phyloP scores from a whole-genome alignment of 2,113 vertebrate genomes.

The Lates calcarifer region DNA sequence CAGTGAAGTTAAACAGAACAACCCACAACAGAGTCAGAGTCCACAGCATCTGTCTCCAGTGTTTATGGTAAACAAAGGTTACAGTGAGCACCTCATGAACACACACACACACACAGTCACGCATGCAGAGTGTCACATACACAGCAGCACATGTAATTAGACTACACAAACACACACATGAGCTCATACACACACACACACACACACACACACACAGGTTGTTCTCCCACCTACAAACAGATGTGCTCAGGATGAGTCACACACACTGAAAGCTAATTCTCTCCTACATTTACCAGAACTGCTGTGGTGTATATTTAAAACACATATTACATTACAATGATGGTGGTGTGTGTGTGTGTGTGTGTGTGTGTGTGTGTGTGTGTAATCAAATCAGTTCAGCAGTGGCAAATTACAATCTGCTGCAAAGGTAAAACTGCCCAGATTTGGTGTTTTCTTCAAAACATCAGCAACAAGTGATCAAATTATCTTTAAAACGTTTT shows the following conservation, averaged over 20 bases:
- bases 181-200: slow-evolving; percentile 5
- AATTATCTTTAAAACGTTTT: neutral
- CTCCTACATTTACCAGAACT: slow-evolving; percentile 34
- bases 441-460: no score
- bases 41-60: slow-evolving; percentile 59
- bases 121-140: slow-evolving; percentile 32
- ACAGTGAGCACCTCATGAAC: slow-evolving; percentile 28
- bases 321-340: slow-evolving; percentile 9
- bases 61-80: slow-evolving; percentile 65
- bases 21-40: slow-evolving; percentile 39
- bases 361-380: neutral
- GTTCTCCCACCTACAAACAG: slow-evolving; percentile 38
- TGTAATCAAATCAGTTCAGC: neutral
- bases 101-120: slow-evolving; percentile 19
- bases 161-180: slow-evolving; percentile 7
- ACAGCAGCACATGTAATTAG: slow-evolving; percentile 26
- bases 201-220: slow-evolving; percentile 8
- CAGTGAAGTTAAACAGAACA: slow-evolving; percentile 49
- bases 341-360: neutral
- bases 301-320: slow-evolving; percentile 10
- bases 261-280: slow-evolving; percentile 23
- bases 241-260: slow-evolving; percentile 63
- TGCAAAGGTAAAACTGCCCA: neutral
- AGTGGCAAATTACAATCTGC: neutral
- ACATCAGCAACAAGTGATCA: neutral